A percentile compares a stretch with the other conserved stretches of the same genome.
These are phyloP conservation scores for Onychorhynchus coronatus DNA, from an alignment of 2,113 vertebrate species.

Conservation along the genomic window DNA sequence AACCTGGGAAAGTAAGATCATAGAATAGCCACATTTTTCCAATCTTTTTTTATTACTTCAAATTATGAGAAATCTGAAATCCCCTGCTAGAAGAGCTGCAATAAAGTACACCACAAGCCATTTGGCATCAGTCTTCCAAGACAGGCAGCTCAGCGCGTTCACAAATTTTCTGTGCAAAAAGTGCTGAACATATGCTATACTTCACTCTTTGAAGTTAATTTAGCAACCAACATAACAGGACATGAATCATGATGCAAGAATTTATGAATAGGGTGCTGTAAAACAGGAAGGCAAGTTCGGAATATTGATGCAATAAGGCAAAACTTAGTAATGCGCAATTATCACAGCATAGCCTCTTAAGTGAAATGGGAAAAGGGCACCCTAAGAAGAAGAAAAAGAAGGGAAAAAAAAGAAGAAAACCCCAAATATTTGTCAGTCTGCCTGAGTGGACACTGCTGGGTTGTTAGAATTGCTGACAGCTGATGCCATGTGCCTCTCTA, in stretches of 20 bases:
- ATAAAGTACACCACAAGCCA: not conserved
- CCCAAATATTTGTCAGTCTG: not conserved
- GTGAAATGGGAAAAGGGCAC: not conserved
- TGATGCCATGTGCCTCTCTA: not conserved
- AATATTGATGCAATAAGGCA: not conserved
- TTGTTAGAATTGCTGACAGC: not conserved
- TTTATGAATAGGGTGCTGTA: not conserved
- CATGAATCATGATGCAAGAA: not conserved
- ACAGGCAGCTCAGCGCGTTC: not conserved
- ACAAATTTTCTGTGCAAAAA: not conserved
- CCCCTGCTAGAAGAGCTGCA: not conserved
- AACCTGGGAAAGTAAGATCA: not conserved
- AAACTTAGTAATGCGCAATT: not conserved
- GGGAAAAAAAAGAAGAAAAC: fast-evolving
- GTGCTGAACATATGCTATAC: not conserved
- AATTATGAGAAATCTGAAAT: not conserved
- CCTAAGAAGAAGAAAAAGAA: not conserved
- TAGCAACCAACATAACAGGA: not conserved
- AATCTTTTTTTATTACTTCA: not conserved
- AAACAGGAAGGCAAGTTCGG: not conserved
- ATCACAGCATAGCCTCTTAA: not conserved
- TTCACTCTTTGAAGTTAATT: not conserved
- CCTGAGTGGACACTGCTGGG: not conserved
- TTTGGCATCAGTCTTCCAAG: not conserved
- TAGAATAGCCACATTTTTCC: not conserved